phyloP scores from a whole-genome alignment of 2,888 invertebrate genomes.

The Linnaemya vulpina region DNA sequence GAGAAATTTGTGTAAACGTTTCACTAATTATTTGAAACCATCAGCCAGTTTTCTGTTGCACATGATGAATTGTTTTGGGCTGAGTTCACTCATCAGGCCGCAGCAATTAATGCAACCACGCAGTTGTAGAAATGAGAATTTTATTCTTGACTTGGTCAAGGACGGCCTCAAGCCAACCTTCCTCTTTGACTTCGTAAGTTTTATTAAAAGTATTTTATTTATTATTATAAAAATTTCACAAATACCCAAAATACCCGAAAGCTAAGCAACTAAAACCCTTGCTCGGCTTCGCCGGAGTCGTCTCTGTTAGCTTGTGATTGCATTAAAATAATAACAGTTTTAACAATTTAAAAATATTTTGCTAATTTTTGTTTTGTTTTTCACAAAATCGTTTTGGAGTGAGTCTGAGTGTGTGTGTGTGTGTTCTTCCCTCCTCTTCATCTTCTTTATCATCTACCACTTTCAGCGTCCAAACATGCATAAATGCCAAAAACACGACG shows the following conservation, averaged over 20 bases:
- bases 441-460: constrained; percentile 36
- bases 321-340: constrained; percentile 71
- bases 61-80: no score
- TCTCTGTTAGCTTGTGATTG: constrained; percentile 52
- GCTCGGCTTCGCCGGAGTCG: background rate
- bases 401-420: background rate
- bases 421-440: background rate
- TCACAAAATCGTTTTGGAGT: constrained; percentile 18
- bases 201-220: background rate
- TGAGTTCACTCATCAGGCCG: no score
- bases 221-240: no score
- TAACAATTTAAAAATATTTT: constrained; percentile 72
- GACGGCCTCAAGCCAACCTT: no score
- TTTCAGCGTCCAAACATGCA: constrained; percentile 61
- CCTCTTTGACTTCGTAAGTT: no score
- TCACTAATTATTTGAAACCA: no score
- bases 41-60: no score
- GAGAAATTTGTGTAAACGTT: no score
- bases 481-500: constrained; percentile 61
- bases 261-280: background rate
- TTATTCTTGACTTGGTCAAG: no score
- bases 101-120: no score
- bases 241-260: constrained; percentile 1
- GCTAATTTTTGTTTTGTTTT: constrained; percentile 66
- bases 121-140: no score